Percentiles rank a stretch among this genome's conserved stretches.
These are phyloP conservation scores for Agrotis puta DNA, from an alignment of 2,888 invertebrate genomes.

Conservation along the genomic window DNA sequence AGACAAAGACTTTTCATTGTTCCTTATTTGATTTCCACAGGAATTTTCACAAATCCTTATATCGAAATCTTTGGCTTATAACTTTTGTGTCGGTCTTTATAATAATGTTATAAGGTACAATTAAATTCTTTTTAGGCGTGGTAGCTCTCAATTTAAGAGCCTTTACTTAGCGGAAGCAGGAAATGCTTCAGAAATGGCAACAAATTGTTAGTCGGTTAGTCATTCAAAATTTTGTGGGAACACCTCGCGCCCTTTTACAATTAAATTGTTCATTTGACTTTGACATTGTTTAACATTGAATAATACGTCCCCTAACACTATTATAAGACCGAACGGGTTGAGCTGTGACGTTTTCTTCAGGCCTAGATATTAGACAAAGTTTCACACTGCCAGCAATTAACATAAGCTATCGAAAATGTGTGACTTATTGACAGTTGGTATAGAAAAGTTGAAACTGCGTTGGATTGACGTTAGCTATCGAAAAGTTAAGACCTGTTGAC, in stretches of 20 bases:
- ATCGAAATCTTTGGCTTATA: not conserved
- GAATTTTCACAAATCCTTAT: not conserved
- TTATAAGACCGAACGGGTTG: too few relatives aligned
- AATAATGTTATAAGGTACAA: not conserved
- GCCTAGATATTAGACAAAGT: not conserved
- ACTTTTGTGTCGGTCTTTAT: not conserved
- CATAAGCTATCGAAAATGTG: not conserved
- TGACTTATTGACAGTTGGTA: too few relatives aligned
- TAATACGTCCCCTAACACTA: not conserved
- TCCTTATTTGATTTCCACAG: not conserved
- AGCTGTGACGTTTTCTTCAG: too few relatives aligned
- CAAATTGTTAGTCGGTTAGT: conserved; percentile 14
- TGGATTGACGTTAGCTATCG: too few relatives aligned
- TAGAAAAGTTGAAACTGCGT: too few relatives aligned
- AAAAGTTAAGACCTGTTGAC: too few relatives aligned
- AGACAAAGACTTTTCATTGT: not conserved
- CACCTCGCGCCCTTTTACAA: not conserved
- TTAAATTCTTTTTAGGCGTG: not conserved
- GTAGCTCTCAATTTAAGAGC: not conserved
- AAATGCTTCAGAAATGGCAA: conserved; percentile 21
- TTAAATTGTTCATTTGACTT: not conserved
- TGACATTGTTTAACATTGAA: conserved; percentile 7
- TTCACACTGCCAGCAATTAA: not conserved
- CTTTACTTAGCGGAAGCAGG: conserved; percentile 28
- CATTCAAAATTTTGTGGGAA: conserved; percentile 4